Conservation (phyloP, 2,797 vertebrate genomes). For the Lycodopsis pacificus region DNA sequence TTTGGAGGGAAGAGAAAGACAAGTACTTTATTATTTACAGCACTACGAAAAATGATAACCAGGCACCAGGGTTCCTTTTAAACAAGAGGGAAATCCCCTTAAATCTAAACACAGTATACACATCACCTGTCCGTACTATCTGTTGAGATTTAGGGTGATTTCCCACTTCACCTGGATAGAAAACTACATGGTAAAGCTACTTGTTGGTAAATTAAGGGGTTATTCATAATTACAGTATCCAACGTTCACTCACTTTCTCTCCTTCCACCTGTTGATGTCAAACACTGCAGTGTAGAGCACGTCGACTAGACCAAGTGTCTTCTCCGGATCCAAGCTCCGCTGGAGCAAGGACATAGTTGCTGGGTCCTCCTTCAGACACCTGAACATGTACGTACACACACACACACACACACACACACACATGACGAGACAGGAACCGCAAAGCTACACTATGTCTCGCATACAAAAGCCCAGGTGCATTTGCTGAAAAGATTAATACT, state of each 20-base stretch:
- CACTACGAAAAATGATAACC: neutral
- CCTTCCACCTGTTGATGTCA: slow-evolving; percentile 94
- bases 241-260: slow-evolving; percentile 89
- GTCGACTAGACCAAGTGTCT: slow-evolving; percentile 94
- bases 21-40: neutral
- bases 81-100: neutral
- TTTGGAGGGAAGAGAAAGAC: slow-evolving; percentile 26
- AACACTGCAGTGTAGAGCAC: slow-evolving; percentile 97
- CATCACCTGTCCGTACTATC: neutral
- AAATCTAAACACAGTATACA: neutral
- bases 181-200: neutral
- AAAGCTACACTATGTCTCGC: slow-evolving; percentile 1
- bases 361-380: slow-evolving; percentile 99
- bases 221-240: neutral
- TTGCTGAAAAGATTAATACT: slow-evolving; percentile 19
- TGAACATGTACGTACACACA: slow-evolving; percentile 56
- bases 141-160: neutral
- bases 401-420: slow-evolving; percentile 13
- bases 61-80: neutral
- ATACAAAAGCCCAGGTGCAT: slow-evolving; percentile 36
- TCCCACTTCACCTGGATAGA: neutral
- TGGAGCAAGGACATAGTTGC: slow-evolving; percentile 98
- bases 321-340: slow-evolving; percentile 97
- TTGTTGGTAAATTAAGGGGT: neutral
- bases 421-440: slow-evolving; percentile 16